phyloP scores from a whole-genome alignment of 2,888 invertebrate genomes.

The Cephus pygmeus region DNA sequence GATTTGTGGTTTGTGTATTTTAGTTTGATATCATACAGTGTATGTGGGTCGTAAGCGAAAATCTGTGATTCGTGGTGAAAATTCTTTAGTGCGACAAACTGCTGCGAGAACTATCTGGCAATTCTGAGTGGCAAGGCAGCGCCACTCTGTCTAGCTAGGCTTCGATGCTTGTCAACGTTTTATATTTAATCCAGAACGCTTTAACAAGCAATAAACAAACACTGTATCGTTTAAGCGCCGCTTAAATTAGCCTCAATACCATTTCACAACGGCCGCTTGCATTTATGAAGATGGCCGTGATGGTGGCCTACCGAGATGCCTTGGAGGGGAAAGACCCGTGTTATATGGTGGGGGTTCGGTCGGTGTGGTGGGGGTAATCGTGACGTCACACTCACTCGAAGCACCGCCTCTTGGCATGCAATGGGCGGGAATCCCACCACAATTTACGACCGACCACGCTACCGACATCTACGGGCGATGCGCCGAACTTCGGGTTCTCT shows the following conservation, averaged over 20 bases:
- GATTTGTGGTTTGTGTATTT: not conserved
- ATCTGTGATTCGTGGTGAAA: not conserved
- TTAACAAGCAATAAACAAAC: constrained; percentile 66
- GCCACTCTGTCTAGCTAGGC: constrained; percentile 63
- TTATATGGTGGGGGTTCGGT: constrained; percentile 11
- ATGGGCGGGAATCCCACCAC: constrained; percentile 70
- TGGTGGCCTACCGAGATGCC: constrained; percentile 45
- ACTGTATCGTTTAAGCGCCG: constrained; percentile 62
- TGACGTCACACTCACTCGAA: constrained; percentile 65
- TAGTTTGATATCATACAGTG: not conserved
- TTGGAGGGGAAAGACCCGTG: constrained; percentile 34
- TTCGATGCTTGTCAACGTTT: constrained; percentile 62
- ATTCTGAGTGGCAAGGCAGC: constrained; percentile 33
- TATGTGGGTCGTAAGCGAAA: not conserved
- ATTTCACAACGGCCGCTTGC: constrained; percentile 60
- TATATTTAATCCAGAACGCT: constrained; percentile 65
- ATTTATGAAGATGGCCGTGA: constrained; percentile 59
- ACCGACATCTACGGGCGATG: constrained; percentile 70
- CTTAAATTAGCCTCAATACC: constrained; percentile 65
- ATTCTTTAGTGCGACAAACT: not conserved
- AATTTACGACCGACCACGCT: constrained; percentile 58
- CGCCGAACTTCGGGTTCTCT: constrained; percentile 52
- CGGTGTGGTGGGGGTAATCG: constrained; percentile 36
- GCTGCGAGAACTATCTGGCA: not conserved
- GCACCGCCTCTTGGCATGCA: constrained; percentile 70